Evolutionary conservation across 2,888 invertebrate species (phyloP), one percentile per base, ranked within the genome.

Genomic region (Heliconius hortense): DNA sequence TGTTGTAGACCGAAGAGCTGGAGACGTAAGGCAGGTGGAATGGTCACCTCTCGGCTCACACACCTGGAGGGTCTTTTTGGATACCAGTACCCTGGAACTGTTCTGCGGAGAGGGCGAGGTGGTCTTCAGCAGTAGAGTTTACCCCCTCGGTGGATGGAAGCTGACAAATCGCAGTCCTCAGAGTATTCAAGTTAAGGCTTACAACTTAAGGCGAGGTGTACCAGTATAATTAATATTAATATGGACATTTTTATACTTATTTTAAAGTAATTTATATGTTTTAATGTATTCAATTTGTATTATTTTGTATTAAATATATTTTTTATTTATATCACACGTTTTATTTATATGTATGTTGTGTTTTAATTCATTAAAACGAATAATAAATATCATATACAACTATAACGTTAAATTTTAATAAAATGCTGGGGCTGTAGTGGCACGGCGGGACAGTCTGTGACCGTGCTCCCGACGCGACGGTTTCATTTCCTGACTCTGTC

Each of bases 101-200:
- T 94, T 94, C 82, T 93, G 93, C 70, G 93, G 94, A 0, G 90
- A 91, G 78, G 94, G 94, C 0, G 94, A 93, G 75, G 92, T 90
- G 1, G 93, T 93, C 0, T 92, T 94, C 80, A 94, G 93, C 77
- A 87, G 85, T n/a, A 85, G 94, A 72, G 85, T 89, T 1, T 92
- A 84, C 73, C 90, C 92, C 48, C 84, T 88, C 5, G 92, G 92
- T 11, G 86, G 85, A 10, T 93, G 93, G 92, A 82, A 78, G 24
- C 77, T 94, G 0, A 89, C 83, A 0, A 94, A 91, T 85, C 72
- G 85, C 13, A 89, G 91, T 60, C 80, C 84, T 7, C 90, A 91
- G 78, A 67, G 80, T 1, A 66, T 93, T n/a, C 77, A 82, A 3
- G 79, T 89, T 8, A 85, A 86, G 75, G 89, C 90, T 0, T 91